A percentile compares a stretch with the other conserved stretches of the same genome.
Conservation (phyloP, 2,888 invertebrate species). For the Tortricodes alternella region DNA sequence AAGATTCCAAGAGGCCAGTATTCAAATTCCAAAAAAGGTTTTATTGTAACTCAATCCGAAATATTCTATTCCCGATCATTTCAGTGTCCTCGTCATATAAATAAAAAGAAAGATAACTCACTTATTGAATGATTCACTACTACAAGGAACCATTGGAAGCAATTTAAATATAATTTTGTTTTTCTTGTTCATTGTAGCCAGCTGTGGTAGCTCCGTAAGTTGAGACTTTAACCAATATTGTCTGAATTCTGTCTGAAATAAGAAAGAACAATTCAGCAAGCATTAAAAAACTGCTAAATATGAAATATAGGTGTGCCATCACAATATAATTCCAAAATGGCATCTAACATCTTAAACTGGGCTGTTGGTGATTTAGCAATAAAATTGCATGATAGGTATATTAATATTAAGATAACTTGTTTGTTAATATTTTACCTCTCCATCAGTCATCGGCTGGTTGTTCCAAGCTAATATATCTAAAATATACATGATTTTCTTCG, state of each 20-base stretch:
- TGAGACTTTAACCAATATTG: conserved; percentile 92
- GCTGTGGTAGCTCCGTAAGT: conserved; percentile 84
- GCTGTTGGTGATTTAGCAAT: too few relatives aligned
- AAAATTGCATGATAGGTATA: too few relatives aligned
- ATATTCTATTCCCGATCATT: too few relatives aligned
- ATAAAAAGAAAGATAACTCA: conserved; percentile 41
- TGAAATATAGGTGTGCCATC: too few relatives aligned
- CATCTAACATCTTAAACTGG: too few relatives aligned
- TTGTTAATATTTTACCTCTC: conserved; percentile 83
- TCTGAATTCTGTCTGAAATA: conserved; percentile 89
- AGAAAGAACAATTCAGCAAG: conserved; percentile 2
- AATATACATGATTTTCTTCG: conserved; percentile 86
- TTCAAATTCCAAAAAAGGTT: too few relatives aligned
- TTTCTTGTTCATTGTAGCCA: conserved; percentile 52
- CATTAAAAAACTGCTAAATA: not conserved
- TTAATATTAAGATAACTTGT: not conserved
- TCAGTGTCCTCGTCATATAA: too few relatives aligned
- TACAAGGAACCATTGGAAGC: conserved; percentile 76
- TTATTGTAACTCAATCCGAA: too few relatives aligned
- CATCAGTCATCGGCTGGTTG: conserved; percentile 86
- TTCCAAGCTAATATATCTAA: conserved; percentile 94
- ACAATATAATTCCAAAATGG: too few relatives aligned
- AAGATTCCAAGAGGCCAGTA: too few relatives aligned
- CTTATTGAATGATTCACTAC: conserved; percentile 65
- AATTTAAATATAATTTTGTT: conserved; percentile 75